A percentile compares a stretch with the other conserved stretches of the same genome.
Evolutionary conservation across 2,797 vertebrate genomes (phyloP).

Genomic region (Pempheris klunzingeri): DNA sequence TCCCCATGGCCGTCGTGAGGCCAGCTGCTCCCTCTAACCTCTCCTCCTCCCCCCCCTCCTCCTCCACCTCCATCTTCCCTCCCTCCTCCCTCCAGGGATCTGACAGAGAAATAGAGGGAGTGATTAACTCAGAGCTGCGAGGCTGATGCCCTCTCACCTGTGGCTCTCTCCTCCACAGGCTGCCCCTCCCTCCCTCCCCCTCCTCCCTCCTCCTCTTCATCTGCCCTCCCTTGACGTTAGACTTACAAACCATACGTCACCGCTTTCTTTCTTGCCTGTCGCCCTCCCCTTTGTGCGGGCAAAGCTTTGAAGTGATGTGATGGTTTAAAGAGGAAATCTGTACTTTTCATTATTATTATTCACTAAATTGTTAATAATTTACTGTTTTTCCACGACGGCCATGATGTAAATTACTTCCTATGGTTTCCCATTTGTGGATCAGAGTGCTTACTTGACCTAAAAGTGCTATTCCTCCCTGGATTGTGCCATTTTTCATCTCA

Average conservation of each 20-base stretch:
- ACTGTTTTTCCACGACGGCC: not conserved
- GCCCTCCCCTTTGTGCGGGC: not conserved
- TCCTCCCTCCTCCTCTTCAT: slow-evolving; percentile 37
- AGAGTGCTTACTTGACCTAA: not conserved
- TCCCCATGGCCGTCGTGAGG: slow-evolving; percentile 62
- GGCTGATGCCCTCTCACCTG: slow-evolving; percentile 77
- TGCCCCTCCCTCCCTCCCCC: slow-evolving; percentile 11
- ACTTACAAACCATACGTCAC: slow-evolving; percentile 39
- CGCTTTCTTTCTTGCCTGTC: slow-evolving; percentile 22
- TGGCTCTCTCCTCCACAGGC: slow-evolving; percentile 63
- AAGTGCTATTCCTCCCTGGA: not conserved
- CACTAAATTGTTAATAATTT: slow-evolving; percentile 7
- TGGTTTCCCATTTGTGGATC: slow-evolving; percentile 1
- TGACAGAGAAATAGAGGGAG: slow-evolving; percentile 72
- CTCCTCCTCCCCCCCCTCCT: slow-evolving; percentile 26
- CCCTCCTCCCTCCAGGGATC: slow-evolving; percentile 50
- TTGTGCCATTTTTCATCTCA: slow-evolving; percentile 6
- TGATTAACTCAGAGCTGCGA: slow-evolving; percentile 75
- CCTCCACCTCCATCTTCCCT: not conserved
- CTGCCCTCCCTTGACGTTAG: slow-evolving; percentile 55
- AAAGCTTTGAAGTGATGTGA: slow-evolving; percentile 3
- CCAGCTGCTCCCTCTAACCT: slow-evolving; percentile 72
- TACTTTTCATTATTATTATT: slow-evolving; percentile 9
- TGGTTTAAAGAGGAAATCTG: slow-evolving; percentile 4
- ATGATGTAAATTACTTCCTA: not conserved